phyloP scores from a whole-genome alignment of 2,113 vertebrate species.

The Tangachromis dhanisi region DNA sequence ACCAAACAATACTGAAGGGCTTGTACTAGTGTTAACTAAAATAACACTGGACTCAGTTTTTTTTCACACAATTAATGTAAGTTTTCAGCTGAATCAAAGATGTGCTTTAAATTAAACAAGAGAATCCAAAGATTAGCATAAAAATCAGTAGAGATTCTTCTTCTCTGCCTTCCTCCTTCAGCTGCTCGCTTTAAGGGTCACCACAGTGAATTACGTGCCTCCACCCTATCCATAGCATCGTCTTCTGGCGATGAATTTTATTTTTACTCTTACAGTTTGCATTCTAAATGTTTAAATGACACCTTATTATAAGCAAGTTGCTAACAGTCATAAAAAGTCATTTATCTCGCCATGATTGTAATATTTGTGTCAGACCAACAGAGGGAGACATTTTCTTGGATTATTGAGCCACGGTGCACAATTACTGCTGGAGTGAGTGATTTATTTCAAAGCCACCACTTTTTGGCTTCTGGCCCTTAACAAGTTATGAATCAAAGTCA shows the following conservation, averaged over 20 bases:
- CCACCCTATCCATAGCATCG: background rate
- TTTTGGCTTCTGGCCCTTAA: background rate
- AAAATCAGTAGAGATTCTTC: background rate
- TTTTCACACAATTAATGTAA: background rate
- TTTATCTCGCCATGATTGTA: background rate
- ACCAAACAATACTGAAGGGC: background rate
- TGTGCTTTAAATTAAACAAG: background rate
- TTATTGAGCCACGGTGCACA: background rate
- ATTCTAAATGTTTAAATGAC: background rate
- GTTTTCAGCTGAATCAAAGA: background rate
- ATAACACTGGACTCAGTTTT: background rate
- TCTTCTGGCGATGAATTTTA: background rate
- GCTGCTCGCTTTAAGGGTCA: background rate
- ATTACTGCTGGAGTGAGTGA: background rate
- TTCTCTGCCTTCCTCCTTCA: background rate
- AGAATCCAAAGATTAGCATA: background rate
- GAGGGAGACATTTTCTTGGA: constrained; percentile 17
- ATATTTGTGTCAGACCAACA: background rate
- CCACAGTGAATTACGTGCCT: background rate
- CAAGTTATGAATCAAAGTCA: background rate
- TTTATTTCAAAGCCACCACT: background rate
- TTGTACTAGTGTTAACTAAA: background rate
- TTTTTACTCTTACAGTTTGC: background rate
- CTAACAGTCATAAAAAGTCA: background rate
- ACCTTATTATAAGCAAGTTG: background rate